phyloP scores from a whole-genome alignment of 2,113 vertebrate genomes.

The Heterocephalus glaber region DNA sequence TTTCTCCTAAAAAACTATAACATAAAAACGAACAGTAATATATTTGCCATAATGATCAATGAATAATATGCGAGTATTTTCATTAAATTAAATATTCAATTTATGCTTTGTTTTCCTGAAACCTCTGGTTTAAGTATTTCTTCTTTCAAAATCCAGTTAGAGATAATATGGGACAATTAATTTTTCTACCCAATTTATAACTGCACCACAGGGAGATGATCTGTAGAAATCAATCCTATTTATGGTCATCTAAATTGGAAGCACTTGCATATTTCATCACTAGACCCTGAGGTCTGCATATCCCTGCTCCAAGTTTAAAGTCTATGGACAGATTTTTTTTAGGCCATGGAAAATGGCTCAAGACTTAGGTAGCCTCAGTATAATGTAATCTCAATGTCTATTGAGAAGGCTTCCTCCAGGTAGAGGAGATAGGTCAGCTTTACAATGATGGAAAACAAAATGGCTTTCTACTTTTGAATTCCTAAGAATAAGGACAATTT shows the following conservation, averaged over 20 bases:
- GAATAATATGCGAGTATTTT: neutral
- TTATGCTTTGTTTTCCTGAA: neutral
- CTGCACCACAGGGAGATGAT: neutral
- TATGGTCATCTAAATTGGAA: neutral
- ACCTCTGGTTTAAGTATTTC: neutral
- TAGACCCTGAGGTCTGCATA: neutral
- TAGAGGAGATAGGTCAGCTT: neutral
- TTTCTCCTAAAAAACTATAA: neutral
- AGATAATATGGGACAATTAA: neutral
- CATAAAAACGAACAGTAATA: neutral
- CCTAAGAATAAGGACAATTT: neutral
- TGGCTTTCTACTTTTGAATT: neutral
- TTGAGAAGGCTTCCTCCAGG: neutral
- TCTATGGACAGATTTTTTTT: neutral
- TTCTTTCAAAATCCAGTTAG: neutral
- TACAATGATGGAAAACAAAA: neutral
- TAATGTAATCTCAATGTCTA: neutral
- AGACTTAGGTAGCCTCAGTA: neutral
- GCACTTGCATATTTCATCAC: neutral
- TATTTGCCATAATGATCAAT: neutral
- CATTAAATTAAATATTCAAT: slow-evolving; percentile 2
- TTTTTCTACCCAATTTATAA: neutral
- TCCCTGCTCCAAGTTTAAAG: neutral
- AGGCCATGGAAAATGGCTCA: neutral
- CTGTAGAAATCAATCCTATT: neutral